Percentiles rank a stretch among this genome's conserved stretches.
Conservation (phyloP, 2,888 invertebrate species). For the Cantharis rufa region DNA sequence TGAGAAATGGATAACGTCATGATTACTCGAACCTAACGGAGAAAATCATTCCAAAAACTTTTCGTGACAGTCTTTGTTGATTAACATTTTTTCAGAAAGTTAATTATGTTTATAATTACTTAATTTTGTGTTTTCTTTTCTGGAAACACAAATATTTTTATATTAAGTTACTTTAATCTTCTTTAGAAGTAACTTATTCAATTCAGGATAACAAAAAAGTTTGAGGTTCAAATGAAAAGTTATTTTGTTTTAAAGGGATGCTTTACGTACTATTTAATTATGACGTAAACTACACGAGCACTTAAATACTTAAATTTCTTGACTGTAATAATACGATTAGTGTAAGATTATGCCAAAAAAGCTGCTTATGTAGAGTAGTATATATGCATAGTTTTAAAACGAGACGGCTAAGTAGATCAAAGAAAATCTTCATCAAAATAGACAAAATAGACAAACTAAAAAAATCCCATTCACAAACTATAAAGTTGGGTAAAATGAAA, state of each 20-base stretch:
- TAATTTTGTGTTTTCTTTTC: not conserved
- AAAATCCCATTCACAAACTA: not conserved
- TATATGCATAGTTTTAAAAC: not conserved
- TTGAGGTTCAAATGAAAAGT: not conserved
- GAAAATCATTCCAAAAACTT: not conserved
- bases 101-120: not conserved
- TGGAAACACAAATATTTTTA: not conserved
- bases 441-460: not conserved
- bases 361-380: not conserved
- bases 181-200: not conserved
- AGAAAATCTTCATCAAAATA: not conserved
- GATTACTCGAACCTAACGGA: not conserved
- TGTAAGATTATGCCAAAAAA: not conserved
- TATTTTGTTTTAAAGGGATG: not conserved
- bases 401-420: not conserved
- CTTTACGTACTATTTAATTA: not conserved
- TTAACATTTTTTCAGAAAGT: not conserved
- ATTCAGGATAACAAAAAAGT: not conserved
- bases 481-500: not conserved
- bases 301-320: not conserved
- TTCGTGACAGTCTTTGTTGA: not conserved
- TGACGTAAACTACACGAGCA: not conserved
- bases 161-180: not conserved
- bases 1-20: constrained; percentile 4
- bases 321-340: not conserved